Conservation (phyloP, 1,140 invertebrate species). For the Whitmania pigra region DNA sequence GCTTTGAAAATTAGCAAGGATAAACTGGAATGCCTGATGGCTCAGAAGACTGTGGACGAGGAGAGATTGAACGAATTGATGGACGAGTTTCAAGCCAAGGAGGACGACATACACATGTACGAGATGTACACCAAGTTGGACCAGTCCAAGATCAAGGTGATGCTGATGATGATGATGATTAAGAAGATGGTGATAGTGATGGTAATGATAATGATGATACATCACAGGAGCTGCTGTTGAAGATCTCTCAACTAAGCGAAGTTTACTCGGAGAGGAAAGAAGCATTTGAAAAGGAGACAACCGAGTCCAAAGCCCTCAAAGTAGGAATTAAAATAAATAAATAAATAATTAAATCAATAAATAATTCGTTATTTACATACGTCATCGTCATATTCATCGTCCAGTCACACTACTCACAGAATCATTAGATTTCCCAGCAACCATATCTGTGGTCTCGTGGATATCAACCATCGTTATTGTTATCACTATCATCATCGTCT, state of each 20-base stretch:
- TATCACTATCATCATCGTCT: too few relatives aligned
- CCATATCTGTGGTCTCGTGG: too few relatives aligned
- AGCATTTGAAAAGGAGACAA: neutral
- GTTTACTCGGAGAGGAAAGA: neutral
- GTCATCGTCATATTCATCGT: too few relatives aligned
- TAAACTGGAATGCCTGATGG: neutral
- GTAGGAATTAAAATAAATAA: neutral
- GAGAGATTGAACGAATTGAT: neutral
- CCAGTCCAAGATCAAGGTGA: slow-evolving; percentile 9
- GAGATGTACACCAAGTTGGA: neutral
- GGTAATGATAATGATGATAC: too few relatives aligned
- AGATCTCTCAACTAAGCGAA: neutral
- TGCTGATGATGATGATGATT: too few relatives aligned
- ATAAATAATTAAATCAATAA: too few relatives aligned
- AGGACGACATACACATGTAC: neutral
- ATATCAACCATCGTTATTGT: too few relatives aligned
- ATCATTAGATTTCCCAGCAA: too few relatives aligned
- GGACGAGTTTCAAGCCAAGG: neutral
- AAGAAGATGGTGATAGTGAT: too few relatives aligned
- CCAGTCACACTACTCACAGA: too few relatives aligned
- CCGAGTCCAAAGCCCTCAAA: neutral
- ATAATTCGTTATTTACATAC: too few relatives aligned
- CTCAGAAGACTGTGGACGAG: neutral
- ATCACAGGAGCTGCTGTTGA: neutral
- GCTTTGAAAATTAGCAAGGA: neutral